phyloP scores from a whole-genome alignment of 53 echinoderm and acorn worm species.

The Arbacia lixula region DNA sequence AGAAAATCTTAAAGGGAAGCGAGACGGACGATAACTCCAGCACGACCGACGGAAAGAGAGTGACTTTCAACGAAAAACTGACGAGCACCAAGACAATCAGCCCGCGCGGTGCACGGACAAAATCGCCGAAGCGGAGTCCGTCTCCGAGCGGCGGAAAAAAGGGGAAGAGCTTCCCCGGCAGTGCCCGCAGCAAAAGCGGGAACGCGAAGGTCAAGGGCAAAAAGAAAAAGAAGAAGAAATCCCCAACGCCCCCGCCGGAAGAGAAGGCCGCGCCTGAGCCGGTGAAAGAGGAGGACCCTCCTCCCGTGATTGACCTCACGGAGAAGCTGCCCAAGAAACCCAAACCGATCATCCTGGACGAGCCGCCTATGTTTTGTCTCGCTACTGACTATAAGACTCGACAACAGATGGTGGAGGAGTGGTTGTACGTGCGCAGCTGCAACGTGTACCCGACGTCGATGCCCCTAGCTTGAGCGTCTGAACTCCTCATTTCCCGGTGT shows the following conservation, averaged over 20 bases:
- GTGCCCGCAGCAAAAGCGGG: conserved; percentile 63
- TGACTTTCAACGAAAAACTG: conserved; percentile 80
- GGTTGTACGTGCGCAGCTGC: conserved; percentile 70
- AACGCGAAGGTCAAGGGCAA: conserved; percentile 63
- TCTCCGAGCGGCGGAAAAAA: conserved; percentile 58
- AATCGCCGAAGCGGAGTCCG: conserved; percentile 55
- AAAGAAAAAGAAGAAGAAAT: conserved; percentile 67
- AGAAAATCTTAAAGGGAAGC: conserved; percentile 69
- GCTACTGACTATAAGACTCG: conserved; percentile 84
- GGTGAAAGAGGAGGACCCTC: conserved; percentile 46
- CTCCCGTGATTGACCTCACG: conserved; percentile 58
- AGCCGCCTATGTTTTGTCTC: conserved; percentile 78
- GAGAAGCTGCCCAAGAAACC: conserved; percentile 48
- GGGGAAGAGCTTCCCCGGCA: conserved; percentile 70
- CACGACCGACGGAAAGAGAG: conserved; percentile 67
- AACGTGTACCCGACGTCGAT: conserved; percentile 52
- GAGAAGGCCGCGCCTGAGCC: background rate
- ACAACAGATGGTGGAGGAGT: conserved; percentile 87
- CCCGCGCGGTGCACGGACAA: conserved; percentile 44
- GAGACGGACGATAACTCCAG: conserved; percentile 62
- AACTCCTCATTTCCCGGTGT: background rate
- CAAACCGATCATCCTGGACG: conserved; percentile 68
- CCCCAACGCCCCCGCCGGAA: conserved; percentile 35
- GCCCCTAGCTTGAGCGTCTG: conserved; percentile 41
- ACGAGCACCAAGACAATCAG: conserved; percentile 78